Base-by-base conservation (phyloP, 2,113 vertebrate genomes). In the Numenius arquata region DNA sequence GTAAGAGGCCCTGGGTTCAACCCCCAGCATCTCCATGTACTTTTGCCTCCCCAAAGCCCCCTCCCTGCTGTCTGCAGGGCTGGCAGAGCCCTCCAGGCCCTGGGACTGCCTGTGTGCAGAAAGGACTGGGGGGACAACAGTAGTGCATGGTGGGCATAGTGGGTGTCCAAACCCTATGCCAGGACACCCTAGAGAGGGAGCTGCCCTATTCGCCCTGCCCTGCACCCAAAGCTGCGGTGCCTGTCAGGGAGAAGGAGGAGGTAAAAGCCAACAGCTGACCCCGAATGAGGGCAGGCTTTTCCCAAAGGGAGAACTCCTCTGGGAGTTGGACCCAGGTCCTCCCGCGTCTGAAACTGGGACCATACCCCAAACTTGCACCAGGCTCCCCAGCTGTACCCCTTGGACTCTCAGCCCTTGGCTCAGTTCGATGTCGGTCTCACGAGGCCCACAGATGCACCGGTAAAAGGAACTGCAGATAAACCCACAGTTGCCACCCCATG, bases 1-100 rank as follows among this genome's bases (percentile, higher is more conserved):
- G 96, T 82, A 86, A 98, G 92, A 97, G 95, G 95, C 95, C 96
- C 96, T 93, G 92, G 96, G 96, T 97, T 97, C 96, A 97, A 96
- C 94, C 96, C 95, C 90, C 17, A 59, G 65, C 29, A 40, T 34
- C 22, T 70, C 65, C n/a, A 40, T 4, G 4, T 36, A 1, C 22
- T 80, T 89, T 80, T 85, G 11, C 12, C 8, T 47, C 23, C 14
- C 41, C 23, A 40, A 7, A 34, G 3, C 14, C 2, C 9, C 4
- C 15, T 61, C 43, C 1, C 25, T 26, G 34, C 4, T 18, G 5
- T 8, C 34, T 36, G 20, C 4, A 0, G 12, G n/a, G 12, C 34
- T 66, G 26, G 4, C 40, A 61, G 6, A 61, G 5, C 6, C 2
- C 3, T 15, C 7, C 32, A 27, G 5, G 9, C 2, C 25, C 47